Evolutionary conservation across 2,797 vertebrate species (phyloP), one percentile per base, ranked within the genome.

Genomic region (Enteromius treurensis): DNA sequence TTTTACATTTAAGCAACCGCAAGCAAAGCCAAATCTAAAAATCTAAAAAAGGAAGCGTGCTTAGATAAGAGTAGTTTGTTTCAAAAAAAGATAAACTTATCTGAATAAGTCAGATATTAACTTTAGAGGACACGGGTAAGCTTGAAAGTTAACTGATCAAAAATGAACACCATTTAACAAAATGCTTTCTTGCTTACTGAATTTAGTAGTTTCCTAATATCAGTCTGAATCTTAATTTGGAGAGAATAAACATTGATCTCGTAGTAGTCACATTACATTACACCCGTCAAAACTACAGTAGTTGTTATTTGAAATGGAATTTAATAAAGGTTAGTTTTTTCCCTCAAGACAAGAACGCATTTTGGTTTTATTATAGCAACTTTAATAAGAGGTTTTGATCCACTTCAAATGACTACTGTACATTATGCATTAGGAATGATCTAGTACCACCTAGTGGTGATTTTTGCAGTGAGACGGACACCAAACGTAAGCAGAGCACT

Each of bases 381-480:
- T 42, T 42, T 42, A 11, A 42, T 42, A 9, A 42, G 40, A 42
- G 9, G 42, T 42, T 42, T 42, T 11, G 10, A 42, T 42, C 10
- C 42, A 42, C 42, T 42, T 42, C 40, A 10, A 10, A 42, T 42
- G 40, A 42, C 40, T 10, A 42, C 42, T 42, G 42, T 42, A 11
- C 19, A 51, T 19, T 15, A 77, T 62, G 53, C n/a, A 64, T 6
- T 1, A 13, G 58, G 8, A 64, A 77, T 64, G 0, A 26, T 34
- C 19, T 64, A 65, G 60, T 23, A 37, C 70, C 71, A 75, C 10
- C 80, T 82, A 37, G 58, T 53, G 80, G 58, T 64, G 0, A n/a
- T 47, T 13, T 42, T 51, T 26, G 5, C 17, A 51, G 23, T 47
- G 14, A 8, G 45, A 51, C 8, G 5, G 26, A 71, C 69, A 70